These are phyloP conservation scores for Acromyrmex charruanus DNA, from an alignment of 1,140 invertebrate genomes.

Conservation along the genomic window DNA sequence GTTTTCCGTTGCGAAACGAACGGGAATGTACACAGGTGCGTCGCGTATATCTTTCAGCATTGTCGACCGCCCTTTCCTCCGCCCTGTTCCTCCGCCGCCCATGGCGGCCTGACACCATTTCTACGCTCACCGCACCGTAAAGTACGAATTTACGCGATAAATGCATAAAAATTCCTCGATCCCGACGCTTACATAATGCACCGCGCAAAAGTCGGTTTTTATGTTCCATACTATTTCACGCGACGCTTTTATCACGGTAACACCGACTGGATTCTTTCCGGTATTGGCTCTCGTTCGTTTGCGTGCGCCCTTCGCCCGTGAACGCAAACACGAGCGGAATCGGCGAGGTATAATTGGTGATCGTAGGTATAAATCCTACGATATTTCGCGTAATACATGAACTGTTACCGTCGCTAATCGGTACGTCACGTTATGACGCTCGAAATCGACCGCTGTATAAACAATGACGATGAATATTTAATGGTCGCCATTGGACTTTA, in stretches of 20 bases:
- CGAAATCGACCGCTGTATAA: constrained; percentile 25
- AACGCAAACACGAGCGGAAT: neutral
- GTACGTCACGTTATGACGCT: neutral
- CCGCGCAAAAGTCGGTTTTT: constrained; percentile 42
- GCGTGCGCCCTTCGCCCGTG: neutral
- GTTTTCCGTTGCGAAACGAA: constrained; percentile 63
- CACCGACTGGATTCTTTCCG: neutral
- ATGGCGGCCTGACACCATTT: constrained; percentile 58
- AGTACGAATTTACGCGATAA: constrained; percentile 58
- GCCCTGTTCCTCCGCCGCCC: constrained; percentile 3
- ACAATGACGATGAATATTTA: constrained; percentile 63
- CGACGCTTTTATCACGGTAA: constrained; percentile 50
- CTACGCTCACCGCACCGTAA: constrained; percentile 40
- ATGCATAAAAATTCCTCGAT: constrained; percentile 68
- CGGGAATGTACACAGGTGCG: constrained; percentile 69
- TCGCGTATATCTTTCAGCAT: constrained; percentile 59
- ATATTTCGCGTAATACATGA: neutral
- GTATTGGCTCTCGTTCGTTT: neutral
- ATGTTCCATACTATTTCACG: constrained; percentile 34
- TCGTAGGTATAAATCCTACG: neutral
- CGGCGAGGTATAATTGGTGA: neutral
- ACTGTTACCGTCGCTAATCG: constrained; percentile 12
- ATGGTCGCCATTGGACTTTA: neutral
- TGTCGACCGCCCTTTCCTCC: constrained; percentile 61
- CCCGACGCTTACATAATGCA: constrained; percentile 50